Conservation (phyloP, 2,113 vertebrate genomes). For the Perca flavescens region DNA sequence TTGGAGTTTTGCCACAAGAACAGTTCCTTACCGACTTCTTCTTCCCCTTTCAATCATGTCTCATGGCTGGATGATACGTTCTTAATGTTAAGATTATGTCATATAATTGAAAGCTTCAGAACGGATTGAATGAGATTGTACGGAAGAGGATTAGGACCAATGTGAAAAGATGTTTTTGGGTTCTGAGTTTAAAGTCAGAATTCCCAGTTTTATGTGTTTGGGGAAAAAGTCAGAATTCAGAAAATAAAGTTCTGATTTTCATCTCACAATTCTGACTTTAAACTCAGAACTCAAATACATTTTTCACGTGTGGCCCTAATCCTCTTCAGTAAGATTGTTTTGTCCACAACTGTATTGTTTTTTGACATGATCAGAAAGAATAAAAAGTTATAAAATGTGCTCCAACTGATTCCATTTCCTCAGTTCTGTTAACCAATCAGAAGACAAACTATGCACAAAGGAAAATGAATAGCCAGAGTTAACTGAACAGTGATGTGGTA, state of each 20-base stretch:
- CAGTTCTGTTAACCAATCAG: neutral
- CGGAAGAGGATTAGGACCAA: no score
- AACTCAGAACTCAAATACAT: no score
- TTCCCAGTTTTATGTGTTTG: no score
- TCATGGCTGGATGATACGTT: neutral
- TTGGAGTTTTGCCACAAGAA: neutral
- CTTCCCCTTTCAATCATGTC: neutral
- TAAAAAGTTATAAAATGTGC: neutral
- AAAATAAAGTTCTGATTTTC: no score
- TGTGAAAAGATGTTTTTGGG: no score
- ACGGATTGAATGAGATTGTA: neutral
- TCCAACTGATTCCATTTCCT: no score
- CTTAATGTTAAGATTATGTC: neutral
- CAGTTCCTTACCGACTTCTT: neutral
- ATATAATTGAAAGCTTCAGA: neutral
- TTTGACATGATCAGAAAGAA: neutral
- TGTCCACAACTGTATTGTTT: neutral
- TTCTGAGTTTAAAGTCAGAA: no score
- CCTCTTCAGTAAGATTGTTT: neutral
- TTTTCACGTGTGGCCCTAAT: no score
- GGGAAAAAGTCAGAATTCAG: no score
- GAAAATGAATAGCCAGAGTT: neutral
- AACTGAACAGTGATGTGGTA: neutral
- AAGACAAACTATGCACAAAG: neutral
- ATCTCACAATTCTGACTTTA: no score